Percentiles rank a stretch among this genome's conserved stretches.
These are phyloP conservation scores for Synodontis membranacea DNA, from an alignment of 2,113 vertebrate genomes.

Conservation along the genomic window DNA sequence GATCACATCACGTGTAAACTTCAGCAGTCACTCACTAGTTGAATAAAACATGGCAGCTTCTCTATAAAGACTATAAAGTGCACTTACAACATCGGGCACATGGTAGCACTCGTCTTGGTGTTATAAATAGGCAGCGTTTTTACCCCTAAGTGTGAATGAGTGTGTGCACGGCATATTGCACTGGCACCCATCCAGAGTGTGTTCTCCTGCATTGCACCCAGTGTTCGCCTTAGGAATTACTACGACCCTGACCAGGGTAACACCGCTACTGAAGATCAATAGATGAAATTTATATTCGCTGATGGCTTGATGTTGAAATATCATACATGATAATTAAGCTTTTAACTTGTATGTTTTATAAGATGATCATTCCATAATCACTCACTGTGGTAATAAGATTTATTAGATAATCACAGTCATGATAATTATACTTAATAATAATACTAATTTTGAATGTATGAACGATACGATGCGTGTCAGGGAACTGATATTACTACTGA, in stretches of 20 bases:
- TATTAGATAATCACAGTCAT: not conserved
- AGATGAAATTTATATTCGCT: not conserved
- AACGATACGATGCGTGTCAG: not conserved
- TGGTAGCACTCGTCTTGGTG: conserved; percentile 55
- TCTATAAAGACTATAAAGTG: conserved; percentile 55
- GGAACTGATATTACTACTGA: not conserved
- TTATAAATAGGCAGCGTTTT: conserved; percentile 63
- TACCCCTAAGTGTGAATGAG: not conserved
- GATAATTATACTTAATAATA: not conserved
- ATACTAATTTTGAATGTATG: not conserved
- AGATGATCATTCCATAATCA: not conserved
- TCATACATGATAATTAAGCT: not conserved
- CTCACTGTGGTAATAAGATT: not conserved
- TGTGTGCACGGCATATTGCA: too few species aligned
- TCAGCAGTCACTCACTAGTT: conserved; percentile 53
- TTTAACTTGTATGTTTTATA: not conserved
- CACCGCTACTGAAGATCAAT: not conserved
- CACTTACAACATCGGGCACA: conserved; percentile 61
- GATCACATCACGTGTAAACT: not conserved
- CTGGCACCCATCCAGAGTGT: not conserved
- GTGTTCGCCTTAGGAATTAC: not conserved
- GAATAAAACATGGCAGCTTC: conserved; percentile 68
- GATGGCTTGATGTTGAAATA: not conserved
- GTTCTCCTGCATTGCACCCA: not conserved
- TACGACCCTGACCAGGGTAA: not conserved